phyloP scores from a whole-genome alignment of 2,797 vertebrate genomes.

The Calcarius lapponicus region DNA sequence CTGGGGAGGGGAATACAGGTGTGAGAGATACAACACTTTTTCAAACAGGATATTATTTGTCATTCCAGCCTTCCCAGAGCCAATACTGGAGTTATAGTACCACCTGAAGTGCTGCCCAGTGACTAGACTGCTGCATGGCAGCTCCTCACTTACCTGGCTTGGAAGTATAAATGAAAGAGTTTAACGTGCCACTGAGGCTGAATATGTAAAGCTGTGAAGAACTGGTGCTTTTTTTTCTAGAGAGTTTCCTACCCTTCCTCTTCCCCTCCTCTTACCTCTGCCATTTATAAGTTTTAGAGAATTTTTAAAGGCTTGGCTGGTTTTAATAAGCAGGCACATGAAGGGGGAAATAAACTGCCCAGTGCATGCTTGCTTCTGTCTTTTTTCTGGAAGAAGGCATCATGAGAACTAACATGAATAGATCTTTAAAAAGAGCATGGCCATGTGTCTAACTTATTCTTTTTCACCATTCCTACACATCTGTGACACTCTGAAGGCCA shows the following conservation, averaged over 20 bases:
- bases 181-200: not conserved
- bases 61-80: not conserved
- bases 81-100: accelerated
- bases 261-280: not conserved
- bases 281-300: not conserved
- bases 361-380: not conserved
- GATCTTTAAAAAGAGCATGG: not conserved
- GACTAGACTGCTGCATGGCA: not conserved
- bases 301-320: constrained; percentile 20
- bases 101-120: not conserved
- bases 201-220: not conserved
- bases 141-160: not conserved
- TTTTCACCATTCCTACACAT: not conserved
- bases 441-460: not conserved
- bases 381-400: not conserved
- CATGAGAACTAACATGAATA: not conserved
- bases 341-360: not conserved
- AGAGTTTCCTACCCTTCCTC: not conserved
- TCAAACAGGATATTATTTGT: not conserved
- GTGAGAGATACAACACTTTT: not conserved
- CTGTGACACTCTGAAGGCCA: not conserved
- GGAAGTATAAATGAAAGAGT: not conserved
- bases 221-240: not conserved
- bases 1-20: not conserved
- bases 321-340: constrained; percentile 11